phyloP scores from a whole-genome alignment of 2,797 vertebrate genomes.

The Paratrypauchen microcephalus region DNA sequence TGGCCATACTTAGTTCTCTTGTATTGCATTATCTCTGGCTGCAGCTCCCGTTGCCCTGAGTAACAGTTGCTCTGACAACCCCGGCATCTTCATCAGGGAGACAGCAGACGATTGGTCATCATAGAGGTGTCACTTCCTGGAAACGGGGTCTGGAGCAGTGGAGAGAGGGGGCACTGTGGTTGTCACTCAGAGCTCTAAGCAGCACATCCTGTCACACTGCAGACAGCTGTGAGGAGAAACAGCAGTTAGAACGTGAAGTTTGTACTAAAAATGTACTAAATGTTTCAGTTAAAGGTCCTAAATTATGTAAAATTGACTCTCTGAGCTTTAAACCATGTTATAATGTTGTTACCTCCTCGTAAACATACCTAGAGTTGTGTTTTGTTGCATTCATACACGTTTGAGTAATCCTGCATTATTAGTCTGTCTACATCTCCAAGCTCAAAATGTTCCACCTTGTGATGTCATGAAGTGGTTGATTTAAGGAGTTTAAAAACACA shows the following conservation, averaged over 20 bases:
- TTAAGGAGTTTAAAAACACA: no score
- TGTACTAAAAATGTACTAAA: background rate
- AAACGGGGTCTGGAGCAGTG: conserved; percentile 13
- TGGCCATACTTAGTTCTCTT: conserved; percentile 43
- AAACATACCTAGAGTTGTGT: no score
- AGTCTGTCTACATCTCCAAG: no score
- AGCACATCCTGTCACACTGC: conserved; percentile 5
- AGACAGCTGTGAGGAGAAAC: conserved; percentile 14
- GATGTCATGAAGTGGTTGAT: no score
- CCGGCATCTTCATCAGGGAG: conserved; percentile 55
- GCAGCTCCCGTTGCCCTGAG: conserved; percentile 57
- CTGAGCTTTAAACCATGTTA: no score
- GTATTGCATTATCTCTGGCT: conserved; percentile 37
- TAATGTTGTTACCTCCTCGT: no score
- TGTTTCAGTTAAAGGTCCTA: background rate
- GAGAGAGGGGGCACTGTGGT: conserved; percentile 7
- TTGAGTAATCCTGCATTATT: no score
- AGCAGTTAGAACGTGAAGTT: background rate
- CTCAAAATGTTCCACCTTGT: no score
- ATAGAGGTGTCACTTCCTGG: conserved; percentile 64
- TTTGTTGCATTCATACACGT: no score
- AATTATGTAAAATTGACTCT: no score
- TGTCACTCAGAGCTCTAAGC: conserved; percentile 20
- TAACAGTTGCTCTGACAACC: conserved; percentile 67
- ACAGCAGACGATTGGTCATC: conserved; percentile 66